Percentiles rank a stretch among this genome's conserved stretches.
These are phyloP conservation scores for Tragelaphus scriptus DNA, from an alignment of 2,113 vertebrate species.

Conservation along the genomic window DNA sequence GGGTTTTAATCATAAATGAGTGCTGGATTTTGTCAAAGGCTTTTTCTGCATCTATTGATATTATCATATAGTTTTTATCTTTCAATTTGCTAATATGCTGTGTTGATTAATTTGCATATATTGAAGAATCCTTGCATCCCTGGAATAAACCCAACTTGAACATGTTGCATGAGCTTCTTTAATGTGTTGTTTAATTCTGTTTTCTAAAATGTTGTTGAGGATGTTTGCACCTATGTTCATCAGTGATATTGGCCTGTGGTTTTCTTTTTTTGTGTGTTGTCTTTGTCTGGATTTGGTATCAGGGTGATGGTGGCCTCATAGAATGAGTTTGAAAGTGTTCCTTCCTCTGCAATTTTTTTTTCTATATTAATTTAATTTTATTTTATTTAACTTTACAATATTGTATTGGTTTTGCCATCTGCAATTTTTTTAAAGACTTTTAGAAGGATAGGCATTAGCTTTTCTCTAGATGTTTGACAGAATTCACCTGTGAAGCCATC, in stretches of 20 bases:
- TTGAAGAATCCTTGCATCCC: not conserved
- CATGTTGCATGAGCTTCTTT: not conserved
- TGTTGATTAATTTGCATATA: not conserved
- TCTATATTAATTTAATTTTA: too few relatives aligned
- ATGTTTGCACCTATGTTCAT: not conserved
- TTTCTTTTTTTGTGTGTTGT: too few relatives aligned
- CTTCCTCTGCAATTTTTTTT: not conserved
- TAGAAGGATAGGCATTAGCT: not conserved
- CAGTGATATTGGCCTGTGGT: not conserved
- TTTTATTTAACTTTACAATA: too few relatives aligned
- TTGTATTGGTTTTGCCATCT: too few relatives aligned
- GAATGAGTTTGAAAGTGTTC: not conserved
- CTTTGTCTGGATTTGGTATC: too few relatives aligned
- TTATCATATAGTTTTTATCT: too few relatives aligned
- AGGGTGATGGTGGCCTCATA: not conserved
- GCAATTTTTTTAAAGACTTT: not conserved
- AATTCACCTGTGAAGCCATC: not conserved
- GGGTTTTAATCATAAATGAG: not conserved
- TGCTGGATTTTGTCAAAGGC: not conserved
- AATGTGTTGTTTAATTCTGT: not conserved
- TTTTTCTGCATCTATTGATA: not conserved
- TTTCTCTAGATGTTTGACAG: not conserved
- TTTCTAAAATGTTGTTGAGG: not conserved
- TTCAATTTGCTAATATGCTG: not conserved
- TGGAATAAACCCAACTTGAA: not conserved